Percentiles rank a stretch among this genome's conserved stretches.
Conservation (phyloP, 2,113 vertebrate genomes). For the Scalopus aquaticus region DNA sequence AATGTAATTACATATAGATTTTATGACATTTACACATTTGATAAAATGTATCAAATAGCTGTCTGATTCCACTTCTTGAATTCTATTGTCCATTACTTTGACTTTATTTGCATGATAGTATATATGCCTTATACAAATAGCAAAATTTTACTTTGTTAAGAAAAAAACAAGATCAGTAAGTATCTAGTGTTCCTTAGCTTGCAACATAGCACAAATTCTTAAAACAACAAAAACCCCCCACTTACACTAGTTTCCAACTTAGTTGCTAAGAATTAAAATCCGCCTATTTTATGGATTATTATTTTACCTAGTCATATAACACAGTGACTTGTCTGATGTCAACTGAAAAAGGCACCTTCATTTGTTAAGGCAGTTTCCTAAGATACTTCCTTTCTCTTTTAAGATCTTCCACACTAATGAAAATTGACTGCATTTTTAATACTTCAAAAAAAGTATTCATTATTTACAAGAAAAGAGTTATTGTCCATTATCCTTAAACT, state of each 20-base stretch:
- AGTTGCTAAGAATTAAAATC: constrained; percentile 43
- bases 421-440: constrained; percentile 41
- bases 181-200: not conserved
- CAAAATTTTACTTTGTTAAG: constrained; percentile 32
- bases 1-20: not conserved
- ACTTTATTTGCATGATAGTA: not conserved
- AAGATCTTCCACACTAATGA: not conserved
- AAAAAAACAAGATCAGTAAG: not conserved
- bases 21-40: not conserved
- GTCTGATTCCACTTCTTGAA: constrained; percentile 30
- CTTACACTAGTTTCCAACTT: not conserved
- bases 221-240: not conserved
- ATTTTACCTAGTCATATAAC: constrained; percentile 43
- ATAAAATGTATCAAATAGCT: constrained; percentile 24
- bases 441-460: not conserved
- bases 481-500: not conserved
- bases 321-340: not conserved
- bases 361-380: constrained; percentile 39
- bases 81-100: not conserved
- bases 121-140: not conserved
- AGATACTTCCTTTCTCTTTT: constrained; percentile 47
- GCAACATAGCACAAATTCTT: constrained; percentile 13
- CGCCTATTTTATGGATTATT: constrained; percentile 23
- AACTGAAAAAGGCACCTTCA: constrained; percentile 50
- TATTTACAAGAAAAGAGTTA: not conserved